These are phyloP conservation scores for Sarcophilus harrisii DNA, from an alignment of 2,797 vertebrate genomes.

Conservation along the genomic window DNA sequence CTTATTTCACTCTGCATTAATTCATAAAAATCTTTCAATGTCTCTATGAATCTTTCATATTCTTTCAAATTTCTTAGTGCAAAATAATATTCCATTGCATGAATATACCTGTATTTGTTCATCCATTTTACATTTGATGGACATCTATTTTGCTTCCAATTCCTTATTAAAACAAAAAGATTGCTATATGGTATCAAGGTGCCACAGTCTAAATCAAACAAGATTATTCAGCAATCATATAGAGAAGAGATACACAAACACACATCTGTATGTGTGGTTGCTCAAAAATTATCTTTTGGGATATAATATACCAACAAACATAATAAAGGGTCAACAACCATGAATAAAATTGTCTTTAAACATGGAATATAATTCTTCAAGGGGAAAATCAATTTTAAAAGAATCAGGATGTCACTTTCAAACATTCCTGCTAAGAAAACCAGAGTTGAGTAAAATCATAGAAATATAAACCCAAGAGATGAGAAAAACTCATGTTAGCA, in stretches of 20 bases:
- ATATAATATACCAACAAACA: background rate
- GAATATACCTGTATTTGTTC: background rate
- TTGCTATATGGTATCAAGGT: background rate
- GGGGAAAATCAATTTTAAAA: background rate
- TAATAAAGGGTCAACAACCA: background rate
- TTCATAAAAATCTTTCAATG: background rate
- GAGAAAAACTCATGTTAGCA: background rate
- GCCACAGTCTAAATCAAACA: background rate
- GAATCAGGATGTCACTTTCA: background rate
- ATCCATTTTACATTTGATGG: background rate
- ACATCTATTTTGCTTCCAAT: background rate
- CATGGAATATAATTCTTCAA: background rate
- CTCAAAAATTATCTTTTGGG: background rate
- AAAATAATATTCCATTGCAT: background rate
- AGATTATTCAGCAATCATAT: background rate
- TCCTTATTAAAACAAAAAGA: background rate
- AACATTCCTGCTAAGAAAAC: background rate
- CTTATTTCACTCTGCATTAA: background rate
- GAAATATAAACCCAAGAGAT: background rate
- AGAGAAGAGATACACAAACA: background rate
- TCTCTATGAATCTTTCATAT: background rate
- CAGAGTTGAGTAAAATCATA: background rate
- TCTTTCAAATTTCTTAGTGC: background rate
- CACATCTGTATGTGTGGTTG: too few species aligned
- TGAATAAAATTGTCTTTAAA: background rate